Conservation (phyloP, 2,797 vertebrate genomes). For the Podarcis siculus region DNA sequence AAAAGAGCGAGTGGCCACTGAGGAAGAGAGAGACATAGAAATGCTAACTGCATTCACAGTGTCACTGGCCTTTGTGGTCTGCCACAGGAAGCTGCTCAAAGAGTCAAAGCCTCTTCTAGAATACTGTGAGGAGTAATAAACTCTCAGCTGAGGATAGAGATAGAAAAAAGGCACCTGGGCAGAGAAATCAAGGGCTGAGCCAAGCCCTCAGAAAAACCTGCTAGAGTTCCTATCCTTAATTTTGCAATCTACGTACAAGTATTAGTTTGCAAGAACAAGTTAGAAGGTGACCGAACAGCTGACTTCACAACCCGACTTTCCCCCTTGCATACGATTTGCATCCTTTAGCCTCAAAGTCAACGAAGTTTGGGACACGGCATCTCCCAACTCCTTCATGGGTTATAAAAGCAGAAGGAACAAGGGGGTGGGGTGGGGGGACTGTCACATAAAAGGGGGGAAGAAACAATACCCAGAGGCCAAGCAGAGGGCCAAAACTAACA, state of each 20-base stretch:
- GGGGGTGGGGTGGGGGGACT: too few relatives aligned
- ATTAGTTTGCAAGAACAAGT: too few relatives aligned
- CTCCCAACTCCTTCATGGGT: neutral
- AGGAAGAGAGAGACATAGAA: neutral
- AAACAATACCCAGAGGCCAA: too few relatives aligned
- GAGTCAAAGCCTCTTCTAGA: neutral
- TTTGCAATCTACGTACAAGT: neutral
- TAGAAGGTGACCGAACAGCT: neutral
- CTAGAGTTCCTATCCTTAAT: neutral
- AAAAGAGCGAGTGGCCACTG: neutral
- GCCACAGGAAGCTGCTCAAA: neutral
- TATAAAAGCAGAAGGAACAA: neutral
- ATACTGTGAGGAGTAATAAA: neutral
- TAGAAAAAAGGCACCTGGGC: neutral
- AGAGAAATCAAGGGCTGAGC: neutral
- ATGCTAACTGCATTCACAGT: fast-evolving
- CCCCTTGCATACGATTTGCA: neutral
- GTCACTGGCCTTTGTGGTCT: neutral
- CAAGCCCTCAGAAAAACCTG: neutral
- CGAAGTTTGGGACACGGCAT: neutral
- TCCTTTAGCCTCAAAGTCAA: neutral
- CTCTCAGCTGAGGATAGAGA: neutral
- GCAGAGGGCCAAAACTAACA: neutral
- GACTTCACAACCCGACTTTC: too few relatives aligned
- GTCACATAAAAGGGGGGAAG: neutral